Percentiles rank a stretch among this genome's conserved stretches.
Conservation (phyloP, 2,888 invertebrate genomes). For the Melinopterus prodromus region DNA sequence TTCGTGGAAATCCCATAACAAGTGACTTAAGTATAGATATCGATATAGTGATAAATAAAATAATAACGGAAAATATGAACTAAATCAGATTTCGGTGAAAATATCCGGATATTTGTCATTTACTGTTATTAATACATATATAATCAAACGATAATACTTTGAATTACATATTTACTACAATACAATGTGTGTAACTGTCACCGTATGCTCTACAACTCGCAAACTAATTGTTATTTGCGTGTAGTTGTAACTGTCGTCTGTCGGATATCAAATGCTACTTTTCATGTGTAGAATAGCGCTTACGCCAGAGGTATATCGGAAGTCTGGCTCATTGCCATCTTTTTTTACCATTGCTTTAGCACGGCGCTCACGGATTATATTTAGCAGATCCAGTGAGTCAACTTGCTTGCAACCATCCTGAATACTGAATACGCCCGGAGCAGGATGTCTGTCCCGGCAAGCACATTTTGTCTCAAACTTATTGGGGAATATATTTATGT, state of each 20-base stretch:
- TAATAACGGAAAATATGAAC: too few species aligned
- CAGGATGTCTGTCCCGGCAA: conserved; percentile 27
- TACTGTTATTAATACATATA: background rate
- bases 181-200: background rate
- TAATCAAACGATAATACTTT: background rate
- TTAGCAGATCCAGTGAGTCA: conserved; percentile 48
- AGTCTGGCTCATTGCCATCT: conserved; percentile 48
- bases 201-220: background rate
- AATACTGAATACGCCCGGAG: conserved; percentile 20
- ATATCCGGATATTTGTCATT: background rate
- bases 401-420: conserved; percentile 27
- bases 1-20: too few species aligned
- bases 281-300: conserved; percentile 27
- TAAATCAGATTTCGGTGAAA: too few species aligned
- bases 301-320: conserved; percentile 36
- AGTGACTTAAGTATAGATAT: too few species aligned
- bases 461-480: conserved; percentile 6
- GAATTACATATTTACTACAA: background rate
- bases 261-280: conserved; percentile 16
- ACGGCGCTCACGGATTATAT: conserved; percentile 51
- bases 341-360: conserved; percentile 46
- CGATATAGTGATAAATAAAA: too few species aligned
- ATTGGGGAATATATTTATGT: too few species aligned
- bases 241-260: background rate
- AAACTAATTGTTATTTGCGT: background rate